phyloP scores from a whole-genome alignment of 1,140 invertebrate species.

The Geopemphigus sp. region DNA sequence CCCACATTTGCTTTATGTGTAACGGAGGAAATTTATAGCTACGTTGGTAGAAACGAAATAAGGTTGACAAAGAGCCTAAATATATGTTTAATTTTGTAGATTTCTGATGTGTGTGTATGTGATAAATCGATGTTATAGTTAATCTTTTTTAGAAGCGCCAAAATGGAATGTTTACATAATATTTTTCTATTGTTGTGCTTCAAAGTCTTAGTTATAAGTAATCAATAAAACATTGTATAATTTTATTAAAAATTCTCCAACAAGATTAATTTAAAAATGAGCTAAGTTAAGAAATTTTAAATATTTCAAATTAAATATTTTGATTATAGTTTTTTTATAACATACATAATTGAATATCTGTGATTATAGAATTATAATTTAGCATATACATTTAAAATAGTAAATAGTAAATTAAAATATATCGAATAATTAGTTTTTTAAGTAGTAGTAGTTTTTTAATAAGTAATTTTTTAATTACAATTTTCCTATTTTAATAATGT shows the following conservation, averaged over 20 bases:
- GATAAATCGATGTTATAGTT: constrained; percentile 30
- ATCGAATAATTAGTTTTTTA: background rate
- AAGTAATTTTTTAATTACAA: background rate
- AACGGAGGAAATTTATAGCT: constrained; percentile 15
- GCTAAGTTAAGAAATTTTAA: no score
- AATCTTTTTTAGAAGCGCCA: constrained; percentile 4
- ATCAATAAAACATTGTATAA: background rate
- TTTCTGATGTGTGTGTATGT: background rate
- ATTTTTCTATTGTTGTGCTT: constrained; percentile 3
- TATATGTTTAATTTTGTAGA: constrained; percentile 17
- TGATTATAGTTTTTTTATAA: no score
- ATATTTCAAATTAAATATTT: no score
- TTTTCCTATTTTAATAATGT: background rate
- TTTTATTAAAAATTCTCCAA: background rate
- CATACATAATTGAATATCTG: no score
- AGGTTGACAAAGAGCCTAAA: constrained; percentile 23
- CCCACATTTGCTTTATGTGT: constrained; percentile 11
- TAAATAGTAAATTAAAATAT: background rate
- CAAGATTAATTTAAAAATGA: background rate
- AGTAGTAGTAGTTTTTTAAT: background rate
- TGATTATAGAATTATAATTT: background rate
- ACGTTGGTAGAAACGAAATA: constrained; percentile 25
- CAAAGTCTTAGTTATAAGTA: background rate
- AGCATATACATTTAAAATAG: background rate
- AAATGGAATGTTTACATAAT: constrained; percentile 7